Conservation (phyloP, 2,797 vertebrate species). For the Denticeps clupeoides region DNA sequence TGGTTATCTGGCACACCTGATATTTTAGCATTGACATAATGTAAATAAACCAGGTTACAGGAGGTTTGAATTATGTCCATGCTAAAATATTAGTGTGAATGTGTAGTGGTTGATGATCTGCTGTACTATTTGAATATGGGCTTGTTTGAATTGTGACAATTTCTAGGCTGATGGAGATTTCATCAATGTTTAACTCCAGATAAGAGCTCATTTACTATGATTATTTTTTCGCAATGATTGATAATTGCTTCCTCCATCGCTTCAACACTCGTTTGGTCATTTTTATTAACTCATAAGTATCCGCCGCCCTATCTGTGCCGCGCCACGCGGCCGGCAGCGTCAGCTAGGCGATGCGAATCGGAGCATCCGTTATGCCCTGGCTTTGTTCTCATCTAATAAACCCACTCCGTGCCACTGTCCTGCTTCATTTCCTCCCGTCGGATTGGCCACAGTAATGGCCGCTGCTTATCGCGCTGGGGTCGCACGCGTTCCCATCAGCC, state of each 20-base stretch:
- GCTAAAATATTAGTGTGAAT: too few relatives aligned
- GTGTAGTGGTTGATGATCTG: too few relatives aligned
- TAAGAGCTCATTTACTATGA: slow-evolving; percentile 1
- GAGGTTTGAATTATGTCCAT: too few relatives aligned
- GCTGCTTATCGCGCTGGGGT: slow-evolving; percentile 49
- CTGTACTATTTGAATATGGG: too few relatives aligned
- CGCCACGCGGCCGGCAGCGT: slow-evolving; percentile 45
- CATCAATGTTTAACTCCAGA: too few relatives aligned
- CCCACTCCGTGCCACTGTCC: slow-evolving; percentile 47
- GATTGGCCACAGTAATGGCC: slow-evolving; percentile 52
- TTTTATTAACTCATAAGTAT: slow-evolving; percentile 1
- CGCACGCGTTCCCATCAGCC: too few relatives aligned
- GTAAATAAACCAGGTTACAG: too few relatives aligned
- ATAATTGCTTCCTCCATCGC: not conserved
- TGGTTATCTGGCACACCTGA: too few relatives aligned
- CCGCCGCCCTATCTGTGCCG: slow-evolving; percentile 4
- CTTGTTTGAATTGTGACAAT: too few relatives aligned
- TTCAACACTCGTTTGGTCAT: slow-evolving; percentile 10
- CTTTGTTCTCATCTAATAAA: slow-evolving; percentile 57
- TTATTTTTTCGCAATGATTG: slow-evolving; percentile 1
- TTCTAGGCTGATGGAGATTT: too few relatives aligned
- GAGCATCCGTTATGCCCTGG: slow-evolving; percentile 46
- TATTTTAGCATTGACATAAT: too few relatives aligned
- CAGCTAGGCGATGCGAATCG: slow-evolving; percentile 55
- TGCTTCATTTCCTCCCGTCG: slow-evolving; percentile 60